phyloP scores from a whole-genome alignment of 2,113 vertebrate genomes.

The Phylloscopus whistleri region DNA sequence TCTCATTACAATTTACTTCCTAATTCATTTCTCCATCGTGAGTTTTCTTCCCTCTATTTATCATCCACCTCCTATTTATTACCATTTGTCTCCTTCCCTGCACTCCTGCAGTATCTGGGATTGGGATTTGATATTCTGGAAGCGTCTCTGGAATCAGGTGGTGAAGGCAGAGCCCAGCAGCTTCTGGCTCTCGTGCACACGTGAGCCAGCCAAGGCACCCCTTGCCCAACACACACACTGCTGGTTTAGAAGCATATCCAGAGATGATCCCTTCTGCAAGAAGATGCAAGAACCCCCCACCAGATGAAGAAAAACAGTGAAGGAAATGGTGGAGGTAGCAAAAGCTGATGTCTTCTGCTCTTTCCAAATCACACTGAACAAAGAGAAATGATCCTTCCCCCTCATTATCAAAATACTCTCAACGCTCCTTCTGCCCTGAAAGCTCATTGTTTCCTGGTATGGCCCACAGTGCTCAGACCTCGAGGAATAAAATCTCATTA shows the following conservation, averaged over 20 bases:
- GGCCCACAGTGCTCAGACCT: background rate
- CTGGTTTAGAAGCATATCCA: background rate
- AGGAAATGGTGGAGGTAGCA: background rate
- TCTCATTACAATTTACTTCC: background rate
- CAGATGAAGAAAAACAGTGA: background rate
- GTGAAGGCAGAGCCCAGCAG: background rate
- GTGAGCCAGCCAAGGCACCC: background rate
- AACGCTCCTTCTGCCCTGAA: background rate
- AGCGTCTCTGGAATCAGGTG: background rate
- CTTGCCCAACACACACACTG: background rate
- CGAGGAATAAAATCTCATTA: background rate
- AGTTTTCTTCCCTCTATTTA: background rate
- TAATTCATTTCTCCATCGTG: background rate
- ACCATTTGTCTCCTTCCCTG: background rate
- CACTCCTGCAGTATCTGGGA: background rate
- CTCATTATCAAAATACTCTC: background rate
- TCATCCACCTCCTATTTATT: background rate
- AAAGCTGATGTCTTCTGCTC: background rate
- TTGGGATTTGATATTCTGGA: background rate
- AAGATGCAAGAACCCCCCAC: background rate
- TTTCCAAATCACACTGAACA: background rate
- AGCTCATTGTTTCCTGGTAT: background rate
- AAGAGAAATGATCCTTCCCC: background rate
- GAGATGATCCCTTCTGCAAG: background rate
- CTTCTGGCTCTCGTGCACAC: rapidly evolving